Evolutionary conservation across 1,140 invertebrate species (phyloP).

Genomic region (Druon quercuslanigerum): DNA sequence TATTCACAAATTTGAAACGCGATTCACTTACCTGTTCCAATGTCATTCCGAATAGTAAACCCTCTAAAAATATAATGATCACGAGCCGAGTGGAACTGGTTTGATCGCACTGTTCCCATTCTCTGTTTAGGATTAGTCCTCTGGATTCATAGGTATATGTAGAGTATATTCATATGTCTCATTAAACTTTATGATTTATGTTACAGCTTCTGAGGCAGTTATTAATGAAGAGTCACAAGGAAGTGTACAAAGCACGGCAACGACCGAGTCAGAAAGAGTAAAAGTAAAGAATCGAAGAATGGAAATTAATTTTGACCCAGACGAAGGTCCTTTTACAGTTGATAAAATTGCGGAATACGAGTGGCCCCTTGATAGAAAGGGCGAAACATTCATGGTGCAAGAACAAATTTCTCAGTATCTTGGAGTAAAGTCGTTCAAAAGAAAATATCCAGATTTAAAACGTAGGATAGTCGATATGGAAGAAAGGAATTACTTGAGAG

Average conservation of each 20-base stretch:
- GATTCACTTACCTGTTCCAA: no score
- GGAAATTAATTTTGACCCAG: constrained; percentile 83
- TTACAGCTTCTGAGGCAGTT: constrained; percentile 75
- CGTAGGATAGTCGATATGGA: constrained; percentile 90
- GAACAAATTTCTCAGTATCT: constrained; percentile 95
- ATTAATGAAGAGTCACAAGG: constrained; percentile 87
- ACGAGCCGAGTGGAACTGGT: no score
- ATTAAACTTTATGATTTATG: constrained; percentile 29
- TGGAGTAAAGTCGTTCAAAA: constrained; percentile 95
- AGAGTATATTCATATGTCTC: not conserved
- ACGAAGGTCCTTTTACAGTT: constrained; percentile 85
- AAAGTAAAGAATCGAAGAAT: constrained; percentile 83
- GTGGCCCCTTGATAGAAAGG: constrained; percentile 87
- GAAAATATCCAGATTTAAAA: constrained; percentile 94
- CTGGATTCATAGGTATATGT: not conserved
- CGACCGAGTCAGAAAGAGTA: constrained; percentile 81
- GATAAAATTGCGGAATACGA: constrained; percentile 95
- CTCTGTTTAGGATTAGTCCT: no score
- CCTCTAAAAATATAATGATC: no score
- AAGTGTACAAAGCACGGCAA: constrained; percentile 82
- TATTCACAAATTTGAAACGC: no score
- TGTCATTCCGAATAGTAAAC: no score
- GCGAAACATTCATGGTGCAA: constrained; percentile 89
- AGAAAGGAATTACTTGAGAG: constrained; percentile 91
- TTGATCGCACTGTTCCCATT: no score